Conservation (phyloP, 2,888 invertebrate species). For the Adelphocoris suturalis region DNA sequence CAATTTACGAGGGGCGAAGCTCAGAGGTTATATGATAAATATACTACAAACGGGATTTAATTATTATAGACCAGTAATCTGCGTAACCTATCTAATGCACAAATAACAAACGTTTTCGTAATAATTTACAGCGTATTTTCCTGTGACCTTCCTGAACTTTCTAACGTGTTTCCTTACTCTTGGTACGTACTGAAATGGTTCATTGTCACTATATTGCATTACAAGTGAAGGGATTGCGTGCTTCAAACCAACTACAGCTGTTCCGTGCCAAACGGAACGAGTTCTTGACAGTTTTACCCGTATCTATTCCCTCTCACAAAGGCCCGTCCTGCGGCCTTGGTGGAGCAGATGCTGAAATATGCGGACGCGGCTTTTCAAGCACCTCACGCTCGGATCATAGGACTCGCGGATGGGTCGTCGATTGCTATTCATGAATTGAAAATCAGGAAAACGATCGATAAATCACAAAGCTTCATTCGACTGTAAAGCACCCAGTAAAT, state of each 20-base stretch:
- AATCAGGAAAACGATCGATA: not conserved
- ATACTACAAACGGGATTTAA: no score
- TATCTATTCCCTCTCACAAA: not conserved
- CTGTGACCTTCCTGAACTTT: no score
- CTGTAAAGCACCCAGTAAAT: not conserved
- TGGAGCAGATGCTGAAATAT: not conserved
- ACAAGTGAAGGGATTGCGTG: not conserved
- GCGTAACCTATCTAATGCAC: no score
- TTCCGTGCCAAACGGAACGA: not conserved
- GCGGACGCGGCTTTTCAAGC: constrained; percentile 1
- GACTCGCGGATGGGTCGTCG: not conserved
- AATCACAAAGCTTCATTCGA: not conserved
- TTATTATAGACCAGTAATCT: no score
- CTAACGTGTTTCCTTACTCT: no score
- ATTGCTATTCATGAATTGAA: constrained; percentile 3
- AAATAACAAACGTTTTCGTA: no score
- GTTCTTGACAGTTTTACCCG: not conserved
- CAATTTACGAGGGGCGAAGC: no score
- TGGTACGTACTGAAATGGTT: no score
- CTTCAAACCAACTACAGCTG: not conserved
- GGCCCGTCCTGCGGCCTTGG: constrained; percentile 14
- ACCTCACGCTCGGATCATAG: constrained; percentile 13
- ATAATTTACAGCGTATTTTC: no score
- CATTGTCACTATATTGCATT: no score
- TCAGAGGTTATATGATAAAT: no score